Base-by-base conservation (phyloP, 2,797 vertebrate genomes). In the Brotula barbata region DNA sequence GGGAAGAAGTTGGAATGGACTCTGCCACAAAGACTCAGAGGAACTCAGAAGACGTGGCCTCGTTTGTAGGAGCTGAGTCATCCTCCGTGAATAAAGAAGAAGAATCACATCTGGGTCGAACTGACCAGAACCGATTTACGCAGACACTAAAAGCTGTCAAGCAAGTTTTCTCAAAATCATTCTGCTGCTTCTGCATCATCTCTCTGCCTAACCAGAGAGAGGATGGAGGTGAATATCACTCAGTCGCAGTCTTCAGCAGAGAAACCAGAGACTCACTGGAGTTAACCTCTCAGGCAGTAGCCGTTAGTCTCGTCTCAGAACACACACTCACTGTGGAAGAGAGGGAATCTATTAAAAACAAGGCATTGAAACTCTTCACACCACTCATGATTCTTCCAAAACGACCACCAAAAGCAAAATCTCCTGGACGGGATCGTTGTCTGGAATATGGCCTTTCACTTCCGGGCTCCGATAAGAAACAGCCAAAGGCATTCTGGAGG, bases 121-220 rank as follows among this genome's bases (percentile, higher is more conserved):
- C 69, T 58, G 20, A 69, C 77, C 40, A 78, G 60, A 64, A 53
- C 3, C 69, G 54, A 16, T 17, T 59, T 33, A 44, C 39, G 39
- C 65, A 36, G 68, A 19, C 52, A 22, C 67, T 39, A 0, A 68
- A 79, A 33, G 73, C 75, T 42, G 76, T 73, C 0, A 87, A 78
- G 22, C 69, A 58, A 31, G 64, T 83, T 14, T 81, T 83, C 47
- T 89, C 85, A 48, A 77, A 81, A 25, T 78, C 89, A 3, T 73
- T 82, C 49, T 93, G 93, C 68, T 88, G 93, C 58, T 90, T 89
- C 75, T 89, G 88, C n/a, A n/a, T n/a, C n/a, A n/a, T n/a, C n/a
- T n/a, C n/a, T n/a, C n/a, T 79, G 80, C 83, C 55, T 28, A 12
- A 10, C 2, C 6, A 36, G 34, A 21, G 20, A 16, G 12, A 65